phyloP scores from a whole-genome alignment of 2,797 vertebrate genomes.

The Poecilia wingei region DNA sequence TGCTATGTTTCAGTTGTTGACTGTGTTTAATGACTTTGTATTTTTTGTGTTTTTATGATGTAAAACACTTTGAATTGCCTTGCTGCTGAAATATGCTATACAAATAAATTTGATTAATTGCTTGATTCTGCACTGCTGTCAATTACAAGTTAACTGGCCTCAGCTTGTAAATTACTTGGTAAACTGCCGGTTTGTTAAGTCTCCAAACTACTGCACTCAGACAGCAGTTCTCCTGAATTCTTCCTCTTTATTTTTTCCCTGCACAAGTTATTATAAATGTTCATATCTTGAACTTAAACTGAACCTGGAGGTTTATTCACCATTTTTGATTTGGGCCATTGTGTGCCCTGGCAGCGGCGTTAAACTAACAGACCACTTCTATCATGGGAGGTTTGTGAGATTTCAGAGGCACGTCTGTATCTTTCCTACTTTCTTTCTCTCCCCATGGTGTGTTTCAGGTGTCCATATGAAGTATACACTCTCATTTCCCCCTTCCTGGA shows the following conservation, averaged over 20 bases:
- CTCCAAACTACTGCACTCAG: background rate
- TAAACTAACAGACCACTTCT: background rate
- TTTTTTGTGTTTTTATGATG: no score
- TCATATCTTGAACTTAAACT: background rate
- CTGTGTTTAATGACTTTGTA: no score
- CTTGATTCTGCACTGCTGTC: background rate
- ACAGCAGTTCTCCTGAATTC: background rate
- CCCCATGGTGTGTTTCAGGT: conserved; percentile 3
- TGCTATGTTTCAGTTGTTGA: no score
- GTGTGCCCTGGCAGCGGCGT: no score
- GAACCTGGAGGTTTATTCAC: background rate
- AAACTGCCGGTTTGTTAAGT: background rate
- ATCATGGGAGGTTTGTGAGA: background rate
- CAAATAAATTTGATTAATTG: no score
- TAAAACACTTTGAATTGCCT: no score
- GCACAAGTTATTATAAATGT: background rate
- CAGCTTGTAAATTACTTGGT: background rate
- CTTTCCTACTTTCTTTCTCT: background rate
- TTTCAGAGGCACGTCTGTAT: conserved; percentile 13
- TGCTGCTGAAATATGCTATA: no score
- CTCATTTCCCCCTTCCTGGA: conserved; percentile 19
- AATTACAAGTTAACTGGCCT: background rate
- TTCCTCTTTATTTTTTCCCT: background rate
- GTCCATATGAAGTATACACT: background rate
- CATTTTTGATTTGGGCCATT: background rate